Base-by-base conservation (phyloP, 2,888 invertebrate genomes). In the Thecophora atra region DNA sequence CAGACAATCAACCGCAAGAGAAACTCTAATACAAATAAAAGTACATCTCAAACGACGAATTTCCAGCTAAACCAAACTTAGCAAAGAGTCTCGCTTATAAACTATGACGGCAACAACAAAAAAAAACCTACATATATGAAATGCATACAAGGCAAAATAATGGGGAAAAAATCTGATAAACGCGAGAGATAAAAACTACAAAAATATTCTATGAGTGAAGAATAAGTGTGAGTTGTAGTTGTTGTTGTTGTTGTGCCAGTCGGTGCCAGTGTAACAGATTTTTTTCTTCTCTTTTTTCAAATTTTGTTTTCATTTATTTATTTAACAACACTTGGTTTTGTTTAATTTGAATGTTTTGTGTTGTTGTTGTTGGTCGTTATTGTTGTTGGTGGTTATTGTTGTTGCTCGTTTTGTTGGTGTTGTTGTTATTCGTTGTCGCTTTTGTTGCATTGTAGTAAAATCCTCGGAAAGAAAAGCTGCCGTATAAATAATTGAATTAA, bases 221-320 rank as follows among this genome's bases (percentile, higher is more conserved):
- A 66, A 73, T 68, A 58, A 63, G 54, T 28, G 56, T 70, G 26
- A 70, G n/a, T 26, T 60, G 58, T 69, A 66, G 30, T 72, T 65
- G 70, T 73, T 77, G 73, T 77, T 79, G 76, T 77, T 75, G 75
- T 78, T 75, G 82, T 82, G 81, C 82, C 83, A 84, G 84, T 81
- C 83, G 79, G 83, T 83, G 82, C 84, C 83, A 83, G 80, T 79
- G 78, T 78, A 77, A 76, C 63, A 37, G 26, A 63, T 52, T 63
- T 21, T 60, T 74, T 71, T 51, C 58, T 63, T 66, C 7, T 58
- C 17, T 24, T 51, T 72, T 24, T 65, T 19, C 11, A 28, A 6
- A 52, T 44, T 58, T 47, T n/a, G n/a, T n/a, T n/a, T n/a, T n/a
- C n/a, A 24, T 44, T 28, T 15, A 17, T 68, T 68, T 56, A 37